phyloP scores from a whole-genome alignment of 2,113 vertebrate genomes.

The Onychorhynchus coronatus region DNA sequence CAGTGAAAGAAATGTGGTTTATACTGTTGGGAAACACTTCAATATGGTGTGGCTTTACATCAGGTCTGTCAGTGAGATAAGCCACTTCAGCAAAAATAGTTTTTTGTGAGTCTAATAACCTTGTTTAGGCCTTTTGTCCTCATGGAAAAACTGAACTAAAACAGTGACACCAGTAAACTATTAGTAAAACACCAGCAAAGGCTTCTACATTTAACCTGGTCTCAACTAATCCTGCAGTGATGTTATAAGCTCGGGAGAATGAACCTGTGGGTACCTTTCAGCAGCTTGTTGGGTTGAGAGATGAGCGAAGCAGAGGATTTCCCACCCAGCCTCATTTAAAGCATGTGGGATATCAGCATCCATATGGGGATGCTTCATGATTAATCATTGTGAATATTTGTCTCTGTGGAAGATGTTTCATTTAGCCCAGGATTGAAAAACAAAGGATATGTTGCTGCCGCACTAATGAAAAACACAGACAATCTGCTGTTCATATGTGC shows the following conservation, averaged over 20 bases:
- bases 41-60: neutral
- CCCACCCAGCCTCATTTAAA: conserved; percentile 51
- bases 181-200: neutral
- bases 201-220: neutral
- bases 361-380: conserved; percentile 59
- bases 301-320: neutral
- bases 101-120: neutral
- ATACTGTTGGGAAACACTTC: neutral
- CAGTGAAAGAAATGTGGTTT: neutral
- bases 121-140: neutral
- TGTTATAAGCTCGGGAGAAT: neutral
- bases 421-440: conserved; percentile 43
- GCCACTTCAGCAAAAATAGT: neutral
- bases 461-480: conserved; percentile 64
- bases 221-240: neutral
- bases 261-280: conserved; percentile 16
- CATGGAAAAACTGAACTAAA: neutral
- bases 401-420: conserved; percentile 51
- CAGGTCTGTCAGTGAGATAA: neutral
- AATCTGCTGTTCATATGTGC: conserved; percentile 69
- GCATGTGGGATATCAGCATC: conserved; percentile 43
- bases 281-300: conserved; percentile 6
- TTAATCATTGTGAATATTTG: conserved; percentile 41
- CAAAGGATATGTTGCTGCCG: conserved; percentile 58
- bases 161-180: neutral